Evolutionary conservation across 2,888 invertebrate genomes (phyloP), one percentile per base, ranked within the genome.

Genomic region (Erebia palarica): DNA sequence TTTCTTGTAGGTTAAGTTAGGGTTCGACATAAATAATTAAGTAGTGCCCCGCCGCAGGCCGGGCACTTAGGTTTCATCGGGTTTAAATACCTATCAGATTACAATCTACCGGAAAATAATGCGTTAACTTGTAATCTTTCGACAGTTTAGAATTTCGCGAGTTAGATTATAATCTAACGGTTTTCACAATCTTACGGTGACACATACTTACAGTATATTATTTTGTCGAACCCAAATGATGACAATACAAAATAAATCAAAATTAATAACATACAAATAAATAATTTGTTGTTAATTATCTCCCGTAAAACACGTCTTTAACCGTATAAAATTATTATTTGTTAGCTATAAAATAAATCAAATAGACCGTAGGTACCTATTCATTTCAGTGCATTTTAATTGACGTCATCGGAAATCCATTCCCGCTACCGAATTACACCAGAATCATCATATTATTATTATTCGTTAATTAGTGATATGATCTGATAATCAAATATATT

Each of bases 401-500:
- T 67, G 67, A 47, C 67, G 67, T 59, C 59, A 67, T 67, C 58
- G 66, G 14, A 47, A 44, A 58, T 49, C 27, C n/a, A 67, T 67
- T 49, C 44, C 36, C 27, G 74, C 74, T 74, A 70, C 74, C 44
- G 74, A 57, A 66, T 74, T 74, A 74, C 74, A 66, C 70, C 8
- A 36, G 70, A 70, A 53, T 55, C 55, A 14, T 55, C 7, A 58
- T 58, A 11, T 27, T 18, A 55, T 16, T 18, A 21, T 65, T 65
- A 70, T 57, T 61, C 64, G 63, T 63, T 70, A 63, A 68, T 72
- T 27, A 61, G 59, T 61, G 68, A 69, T 71, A 63, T n/a, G 21
- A 74, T 74, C 72, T 59, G 65, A 74, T 68, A 63, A 70, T 70
- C 55, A n/a, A 44, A 65, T 63, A 51, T 21, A 44, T 44, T 14